Percentiles rank a stretch among this genome's conserved stretches.
Evolutionary conservation across 2,797 vertebrate genomes (phyloP).

Genomic region (Helostoma temminkii): DNA sequence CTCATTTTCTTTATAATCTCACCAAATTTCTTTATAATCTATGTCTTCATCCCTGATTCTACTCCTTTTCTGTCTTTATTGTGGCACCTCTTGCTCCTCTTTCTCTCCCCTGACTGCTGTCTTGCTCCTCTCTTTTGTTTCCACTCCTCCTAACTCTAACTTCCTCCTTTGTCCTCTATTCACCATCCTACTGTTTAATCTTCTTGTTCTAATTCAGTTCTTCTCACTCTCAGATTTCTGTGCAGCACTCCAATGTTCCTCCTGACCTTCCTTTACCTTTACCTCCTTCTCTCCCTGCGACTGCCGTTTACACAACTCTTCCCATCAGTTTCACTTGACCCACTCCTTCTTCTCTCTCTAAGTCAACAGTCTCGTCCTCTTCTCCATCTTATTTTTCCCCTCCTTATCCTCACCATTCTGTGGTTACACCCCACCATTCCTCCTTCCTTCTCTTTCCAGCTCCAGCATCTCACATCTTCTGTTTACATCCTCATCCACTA

Average conservation of each 20-base stretch:
- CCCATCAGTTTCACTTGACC: neutral
- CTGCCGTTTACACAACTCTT: neutral
- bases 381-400: neutral
- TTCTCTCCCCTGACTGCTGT: too few relatives aligned
- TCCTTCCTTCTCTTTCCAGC: neutral
- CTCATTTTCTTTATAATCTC: too few relatives aligned
- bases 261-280: neutral
- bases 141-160: too few relatives aligned
- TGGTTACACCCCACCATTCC: neutral
- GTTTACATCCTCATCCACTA: neutral
- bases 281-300: too few relatives aligned
- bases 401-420: neutral
- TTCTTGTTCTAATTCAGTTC: neutral
- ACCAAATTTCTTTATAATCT: too few relatives aligned
- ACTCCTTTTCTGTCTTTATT: too few relatives aligned
- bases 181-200: neutral
- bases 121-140: too few relatives aligned
- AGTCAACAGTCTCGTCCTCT: too few relatives aligned
- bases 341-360: too few relatives aligned
- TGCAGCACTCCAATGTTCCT: neutral
- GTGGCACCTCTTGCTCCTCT: too few relatives aligned
- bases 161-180: neutral
- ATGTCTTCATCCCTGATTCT: too few relatives aligned
- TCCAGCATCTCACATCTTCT: too few relatives aligned
- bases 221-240: neutral